phyloP scores from a whole-genome alignment of 2,113 vertebrate species.

The Neotoma lepida region DNA sequence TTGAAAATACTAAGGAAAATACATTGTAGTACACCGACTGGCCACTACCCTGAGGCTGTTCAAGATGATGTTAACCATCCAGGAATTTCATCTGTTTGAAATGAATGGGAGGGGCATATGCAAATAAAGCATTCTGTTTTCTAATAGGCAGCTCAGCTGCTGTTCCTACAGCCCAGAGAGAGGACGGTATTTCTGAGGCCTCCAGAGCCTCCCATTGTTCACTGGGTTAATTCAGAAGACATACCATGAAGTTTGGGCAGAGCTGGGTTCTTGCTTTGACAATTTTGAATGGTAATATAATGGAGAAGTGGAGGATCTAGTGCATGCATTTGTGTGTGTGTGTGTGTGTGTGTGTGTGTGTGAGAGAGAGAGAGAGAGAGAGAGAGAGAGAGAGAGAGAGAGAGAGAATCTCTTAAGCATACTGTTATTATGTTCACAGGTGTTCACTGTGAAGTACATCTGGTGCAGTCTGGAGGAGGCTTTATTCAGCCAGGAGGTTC shows the following conservation, averaged over 20 bases:
- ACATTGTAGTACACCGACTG: background rate
- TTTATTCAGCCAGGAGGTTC: background rate
- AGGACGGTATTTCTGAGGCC: background rate
- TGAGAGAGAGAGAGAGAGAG: no score
- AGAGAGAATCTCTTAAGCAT: background rate
- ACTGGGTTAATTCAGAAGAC: background rate
- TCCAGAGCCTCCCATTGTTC: background rate
- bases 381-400: no score
- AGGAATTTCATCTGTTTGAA: background rate
- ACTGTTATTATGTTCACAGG: background rate
- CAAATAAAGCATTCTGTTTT: background rate
- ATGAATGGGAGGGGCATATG: background rate
- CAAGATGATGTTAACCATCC: background rate
- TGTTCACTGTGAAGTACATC: background rate
- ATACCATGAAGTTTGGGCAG: background rate
- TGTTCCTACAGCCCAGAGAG: background rate
- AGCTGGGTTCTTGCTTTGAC: background rate
- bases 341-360: no score
- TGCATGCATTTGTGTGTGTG: background rate
- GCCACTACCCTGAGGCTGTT: background rate
- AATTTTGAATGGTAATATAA: background rate
- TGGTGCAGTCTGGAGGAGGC: background rate
- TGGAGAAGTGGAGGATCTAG: background rate
- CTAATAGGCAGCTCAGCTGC: background rate
- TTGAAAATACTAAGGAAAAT: background rate